Conservation (phyloP, 2,113 vertebrate species). For the Heteronetta atricapilla region DNA sequence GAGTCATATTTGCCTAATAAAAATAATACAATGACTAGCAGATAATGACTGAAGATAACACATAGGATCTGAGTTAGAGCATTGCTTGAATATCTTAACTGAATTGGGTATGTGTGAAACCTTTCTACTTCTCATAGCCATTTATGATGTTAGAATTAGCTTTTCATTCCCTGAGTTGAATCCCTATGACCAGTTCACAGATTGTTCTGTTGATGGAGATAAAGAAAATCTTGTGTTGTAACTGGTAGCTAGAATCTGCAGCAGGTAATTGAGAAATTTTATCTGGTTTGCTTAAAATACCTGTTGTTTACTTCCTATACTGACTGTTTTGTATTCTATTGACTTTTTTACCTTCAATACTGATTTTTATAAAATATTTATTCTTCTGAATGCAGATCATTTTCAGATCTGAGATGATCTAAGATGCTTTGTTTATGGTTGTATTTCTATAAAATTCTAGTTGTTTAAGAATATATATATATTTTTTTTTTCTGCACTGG, state of each 20-base stretch:
- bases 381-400: background rate
- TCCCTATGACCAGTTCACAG: background rate
- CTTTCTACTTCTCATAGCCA: background rate
- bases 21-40: background rate
- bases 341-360: background rate
- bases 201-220: background rate
- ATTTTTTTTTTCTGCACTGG: background rate
- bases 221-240: background rate
- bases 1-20: background rate
- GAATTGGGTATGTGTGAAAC: background rate
- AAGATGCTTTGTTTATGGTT: background rate
- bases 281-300: background rate
- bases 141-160: background rate
- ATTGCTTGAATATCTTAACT: background rate
- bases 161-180: background rate
- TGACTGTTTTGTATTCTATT: background rate
- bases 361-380: background rate
- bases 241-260: background rate
- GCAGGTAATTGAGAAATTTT: background rate
- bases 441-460: background rate
- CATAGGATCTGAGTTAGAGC: background rate
- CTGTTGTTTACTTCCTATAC: background rate
- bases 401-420: background rate
- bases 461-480: background rate
- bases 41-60: background rate